Conservation (phyloP, 2,888 invertebrate genomes). For the Himalopsyche tibetana region DNA sequence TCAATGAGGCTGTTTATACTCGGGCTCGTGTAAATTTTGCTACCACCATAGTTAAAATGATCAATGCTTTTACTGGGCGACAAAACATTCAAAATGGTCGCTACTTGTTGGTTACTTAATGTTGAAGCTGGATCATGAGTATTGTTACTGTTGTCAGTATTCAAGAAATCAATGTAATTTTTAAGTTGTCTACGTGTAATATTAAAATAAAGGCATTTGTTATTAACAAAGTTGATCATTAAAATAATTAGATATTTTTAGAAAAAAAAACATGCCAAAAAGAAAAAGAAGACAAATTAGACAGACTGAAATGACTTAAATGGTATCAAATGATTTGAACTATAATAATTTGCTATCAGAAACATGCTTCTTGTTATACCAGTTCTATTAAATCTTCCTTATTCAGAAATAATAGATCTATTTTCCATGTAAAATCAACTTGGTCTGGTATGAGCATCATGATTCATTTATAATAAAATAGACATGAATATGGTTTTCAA, state of each 20-base stretch:
- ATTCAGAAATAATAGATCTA: no score
- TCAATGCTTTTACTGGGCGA: constrained; percentile 52
- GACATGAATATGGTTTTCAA: no score
- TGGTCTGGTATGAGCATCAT: no score
- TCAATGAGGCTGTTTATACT: background rate
- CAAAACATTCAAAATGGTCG: constrained; percentile 59
- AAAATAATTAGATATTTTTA: background rate
- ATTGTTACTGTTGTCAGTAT: constrained; percentile 71
- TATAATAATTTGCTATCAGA: no score
- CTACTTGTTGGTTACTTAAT: constrained; percentile 57
- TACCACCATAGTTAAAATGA: constrained; percentile 48
- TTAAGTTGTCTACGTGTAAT: constrained; percentile 72
- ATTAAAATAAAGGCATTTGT: constrained; percentile 1
- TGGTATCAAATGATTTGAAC: no score
- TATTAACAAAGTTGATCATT: background rate
- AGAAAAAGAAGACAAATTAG: background rate
- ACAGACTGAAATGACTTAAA: background rate
- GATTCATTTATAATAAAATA: no score
- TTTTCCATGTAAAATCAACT: no score
- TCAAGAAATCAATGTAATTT: constrained; percentile 81
- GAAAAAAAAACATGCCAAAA: background rate
- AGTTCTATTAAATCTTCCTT: no score
- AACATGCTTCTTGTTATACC: no score
- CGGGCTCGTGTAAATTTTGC: background rate
- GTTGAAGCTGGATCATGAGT: constrained; percentile 52